Base-by-base conservation (phyloP, 2,113 vertebrate species). In the Pollimyrus isidori region DNA sequence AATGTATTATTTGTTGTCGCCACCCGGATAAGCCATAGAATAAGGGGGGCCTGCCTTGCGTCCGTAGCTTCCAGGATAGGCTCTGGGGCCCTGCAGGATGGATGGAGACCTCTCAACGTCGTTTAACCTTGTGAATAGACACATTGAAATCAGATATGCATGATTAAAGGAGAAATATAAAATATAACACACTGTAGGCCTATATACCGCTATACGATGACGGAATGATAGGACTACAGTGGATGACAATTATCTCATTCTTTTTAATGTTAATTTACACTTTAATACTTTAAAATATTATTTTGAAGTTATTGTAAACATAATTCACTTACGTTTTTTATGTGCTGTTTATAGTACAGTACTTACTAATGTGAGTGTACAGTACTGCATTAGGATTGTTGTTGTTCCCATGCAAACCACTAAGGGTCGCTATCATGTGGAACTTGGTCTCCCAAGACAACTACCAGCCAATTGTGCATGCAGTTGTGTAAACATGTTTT, bases 391-490 rank as follows among this genome's bases (percentile, higher is more conserved):
- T 76, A 30, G 10, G 88, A 48, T 30, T 39, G 17, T 49, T 17
- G 11, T 7, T 39, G 11, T 87, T 82, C 49, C 62, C n/a, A 88
- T 35, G 53, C 13, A 52, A 48, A 56, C 89, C 92, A 91, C 91
- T 89, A 93, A 91, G 91, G 89, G 93, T 88, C 92, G 89, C 90
- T 91, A 90, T 82, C 89, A 89, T 48, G 89, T 35, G 49, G 69
- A 89, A 7, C 26, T 50, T 73, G n/a, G 46, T n/a, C 6, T 49
- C 23, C 23, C 58, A 26, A 45, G 21, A 23, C 46, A 4, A 58
- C 35, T 42, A 17, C 52, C 26, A 3, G 39, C 23, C 39, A 62
- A 30, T 46, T 86, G 23, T 17, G 82, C 45, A 48, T 76, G 19
- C 45, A 48, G 45, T 86, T 9, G 9, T 19, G 17, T 39, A 39